Base-by-base conservation (phyloP, 35 echinoderm and acorn worm species). In the Stichopus chloronotus region DNA sequence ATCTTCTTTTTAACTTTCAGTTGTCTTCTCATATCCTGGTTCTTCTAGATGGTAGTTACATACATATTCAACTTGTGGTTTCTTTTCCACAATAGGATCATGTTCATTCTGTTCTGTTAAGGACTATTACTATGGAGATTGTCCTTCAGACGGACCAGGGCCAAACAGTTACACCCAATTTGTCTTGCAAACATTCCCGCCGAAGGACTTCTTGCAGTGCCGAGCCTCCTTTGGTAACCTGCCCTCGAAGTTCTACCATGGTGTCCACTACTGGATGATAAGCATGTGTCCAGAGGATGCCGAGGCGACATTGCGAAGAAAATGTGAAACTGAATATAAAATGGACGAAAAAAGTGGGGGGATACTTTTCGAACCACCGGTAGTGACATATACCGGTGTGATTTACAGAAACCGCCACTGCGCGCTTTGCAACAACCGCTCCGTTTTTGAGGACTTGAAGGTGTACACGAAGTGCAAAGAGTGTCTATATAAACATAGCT, bases 191-290 rank as follows among this genome's bases (percentile, higher is more conserved):
- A 9, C 7, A 7, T 16, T 53, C 43, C 80, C 80, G 4, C 80
- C 52, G 30, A 16, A 54, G 19, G 53, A 55, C 10, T 55, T 83
- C 17, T 43, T 83, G 6, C 21, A 55, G 52, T 83, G 80, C 55
- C 25, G 52, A 5, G 4, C 55, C 7, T 4, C 55, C 12, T n/a
- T 56, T 55, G 80, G 80, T 4, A 52, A 83, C 43, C 4, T 55
- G 11, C 43, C 52, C 9, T 14, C 80, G 14, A 5, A 24, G 55
- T 1, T 6, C 43, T 83, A 83, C 55, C 55, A 24, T 55, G 52
- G 80, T 53, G 53, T n/a, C 17, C 14, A 83, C 80, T 83, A 83
- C 53, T 83, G 80, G 80, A 83, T 83, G 80, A 83, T 83, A n/a
- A 56, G 43, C 9, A 16, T n/a, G n/a, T 83, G 80, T 55, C 80